phyloP scores from a whole-genome alignment of 2,797 vertebrate genomes.

The Botia kubotai region DNA sequence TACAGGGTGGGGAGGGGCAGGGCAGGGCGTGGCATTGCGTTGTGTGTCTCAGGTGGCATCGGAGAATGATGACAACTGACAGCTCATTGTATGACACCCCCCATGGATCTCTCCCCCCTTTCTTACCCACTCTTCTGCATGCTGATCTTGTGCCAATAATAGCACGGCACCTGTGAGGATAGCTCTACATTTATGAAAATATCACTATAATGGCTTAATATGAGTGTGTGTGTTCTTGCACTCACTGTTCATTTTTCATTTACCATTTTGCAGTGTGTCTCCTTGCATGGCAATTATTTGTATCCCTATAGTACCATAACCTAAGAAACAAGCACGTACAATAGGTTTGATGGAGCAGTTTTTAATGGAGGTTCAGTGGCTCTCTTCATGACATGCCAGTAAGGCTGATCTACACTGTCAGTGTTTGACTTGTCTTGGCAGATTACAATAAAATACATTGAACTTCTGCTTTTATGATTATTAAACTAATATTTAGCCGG shows the following conservation, averaged over 20 bases:
- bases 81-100: constrained; percentile 72
- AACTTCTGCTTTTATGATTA: neutral
- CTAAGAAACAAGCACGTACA: neutral
- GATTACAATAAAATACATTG: neutral
- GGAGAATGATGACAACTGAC: constrained; percentile 81
- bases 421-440: neutral
- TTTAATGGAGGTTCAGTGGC: neutral
- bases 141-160: constrained; percentile 76
- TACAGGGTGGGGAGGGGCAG: constrained; percentile 72
- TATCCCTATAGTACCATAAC: neutral
- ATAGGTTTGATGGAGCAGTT: neutral
- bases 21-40: constrained; percentile 78
- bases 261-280: constrained; percentile 14
- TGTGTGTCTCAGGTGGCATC: constrained; percentile 78
- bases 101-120: constrained; percentile 37
- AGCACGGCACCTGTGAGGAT: constrained; percentile 74
- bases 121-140: constrained; percentile 70
- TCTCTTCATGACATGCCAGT: neutral
- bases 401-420: neutral
- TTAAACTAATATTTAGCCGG: neutral
- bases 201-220: constrained; percentile 53
- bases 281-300: neutral
- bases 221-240: constrained; percentile 48
- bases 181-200: constrained; percentile 74
- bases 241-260: constrained; percentile 31